Conservation (phyloP, 2,113 vertebrate genomes). For the Anguilla japonica region DNA sequence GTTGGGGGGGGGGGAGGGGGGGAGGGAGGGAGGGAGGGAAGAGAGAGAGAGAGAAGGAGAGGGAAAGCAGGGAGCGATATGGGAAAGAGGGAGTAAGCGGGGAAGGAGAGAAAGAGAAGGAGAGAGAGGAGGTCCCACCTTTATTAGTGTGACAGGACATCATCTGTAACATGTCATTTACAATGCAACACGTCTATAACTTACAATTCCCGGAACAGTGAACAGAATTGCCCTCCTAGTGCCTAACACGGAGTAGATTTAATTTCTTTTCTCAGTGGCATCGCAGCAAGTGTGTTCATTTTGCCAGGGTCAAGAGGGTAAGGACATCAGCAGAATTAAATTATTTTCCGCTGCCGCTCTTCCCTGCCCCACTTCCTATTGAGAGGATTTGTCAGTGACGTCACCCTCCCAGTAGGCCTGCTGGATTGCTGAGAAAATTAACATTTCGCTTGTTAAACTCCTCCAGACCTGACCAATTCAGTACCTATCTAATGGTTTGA, state of each 20-base stretch:
- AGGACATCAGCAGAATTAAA: constrained; percentile 16
- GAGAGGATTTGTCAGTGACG: not conserved
- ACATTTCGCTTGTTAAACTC: not conserved
- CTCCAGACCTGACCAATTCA: not conserved
- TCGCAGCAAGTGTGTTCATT: constrained; percentile 47
- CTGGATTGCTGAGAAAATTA: not conserved
- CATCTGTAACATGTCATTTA: constrained; percentile 62
- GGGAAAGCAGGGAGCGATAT: too few species aligned
- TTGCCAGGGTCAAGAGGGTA: constrained; percentile 52
- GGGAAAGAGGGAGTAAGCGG: too few species aligned
- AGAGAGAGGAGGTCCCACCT: constrained; percentile 43
- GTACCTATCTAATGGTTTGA: not conserved
- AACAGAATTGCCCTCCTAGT: constrained; percentile 52
- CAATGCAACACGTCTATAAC: constrained; percentile 62
- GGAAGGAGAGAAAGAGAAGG: not conserved
- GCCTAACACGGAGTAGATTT: constrained; percentile 58
- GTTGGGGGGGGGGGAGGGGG: not conserved
- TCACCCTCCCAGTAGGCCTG: not conserved
- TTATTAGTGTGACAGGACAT: constrained; percentile 71
- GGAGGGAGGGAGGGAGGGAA: not conserved
- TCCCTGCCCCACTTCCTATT: not conserved
- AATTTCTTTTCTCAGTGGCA: constrained; percentile 56
- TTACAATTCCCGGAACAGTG: constrained; percentile 48
- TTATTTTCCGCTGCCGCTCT: not conserved
- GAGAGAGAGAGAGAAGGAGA: constrained; percentile 19